Evolutionary conservation across 2,113 vertebrate genomes (phyloP).

Genomic region (Dascyllus trimaculatus): DNA sequence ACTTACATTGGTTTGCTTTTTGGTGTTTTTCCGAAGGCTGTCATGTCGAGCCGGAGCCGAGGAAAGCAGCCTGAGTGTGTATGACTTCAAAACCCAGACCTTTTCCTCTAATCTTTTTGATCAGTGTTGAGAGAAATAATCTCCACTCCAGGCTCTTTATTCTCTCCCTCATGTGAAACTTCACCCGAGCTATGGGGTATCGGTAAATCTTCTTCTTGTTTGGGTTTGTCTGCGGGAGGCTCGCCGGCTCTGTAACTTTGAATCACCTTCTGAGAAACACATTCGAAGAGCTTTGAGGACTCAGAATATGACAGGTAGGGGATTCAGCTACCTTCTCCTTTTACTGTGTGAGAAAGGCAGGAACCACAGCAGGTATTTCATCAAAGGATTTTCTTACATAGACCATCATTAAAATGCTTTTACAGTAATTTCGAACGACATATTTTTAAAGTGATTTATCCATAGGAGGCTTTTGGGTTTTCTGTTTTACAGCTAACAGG

Average conservation of each 20-base stretch:
- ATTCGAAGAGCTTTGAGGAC: slow-evolving; percentile 39
- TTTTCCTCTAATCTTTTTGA: slow-evolving; percentile 53
- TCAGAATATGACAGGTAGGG: slow-evolving; percentile 52
- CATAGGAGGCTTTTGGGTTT: slow-evolving; percentile 27
- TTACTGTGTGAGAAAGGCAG: slow-evolving; percentile 31
- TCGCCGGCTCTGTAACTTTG: slow-evolving; percentile 40
- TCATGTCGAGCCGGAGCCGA: slow-evolving; percentile 15
- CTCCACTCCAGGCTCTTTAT: slow-evolving; percentile 47
- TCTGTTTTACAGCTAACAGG: slow-evolving; percentile 19
- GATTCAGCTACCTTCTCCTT: slow-evolving; percentile 45
- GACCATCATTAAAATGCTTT: slow-evolving; percentile 47
- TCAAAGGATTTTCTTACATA: slow-evolving; percentile 44
- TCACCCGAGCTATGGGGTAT: slow-evolving; percentile 38
- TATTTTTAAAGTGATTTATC: slow-evolving; percentile 30
- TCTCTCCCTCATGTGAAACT: slow-evolving; percentile 54
- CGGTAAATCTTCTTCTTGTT: slow-evolving; percentile 70
- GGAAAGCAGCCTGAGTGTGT: not conserved
- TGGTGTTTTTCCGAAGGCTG: slow-evolving; percentile 15
- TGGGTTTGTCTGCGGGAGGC: slow-evolving; percentile 69
- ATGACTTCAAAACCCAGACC: slow-evolving; percentile 54
- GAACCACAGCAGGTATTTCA: slow-evolving; percentile 48
- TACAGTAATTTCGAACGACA: slow-evolving; percentile 38
- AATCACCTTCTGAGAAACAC: slow-evolving; percentile 57
- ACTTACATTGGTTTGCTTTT: slow-evolving; percentile 1
- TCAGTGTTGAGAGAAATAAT: slow-evolving; percentile 46